phyloP scores from a whole-genome alignment of 2,113 vertebrate species.

The Xiphophorus hellerii region DNA sequence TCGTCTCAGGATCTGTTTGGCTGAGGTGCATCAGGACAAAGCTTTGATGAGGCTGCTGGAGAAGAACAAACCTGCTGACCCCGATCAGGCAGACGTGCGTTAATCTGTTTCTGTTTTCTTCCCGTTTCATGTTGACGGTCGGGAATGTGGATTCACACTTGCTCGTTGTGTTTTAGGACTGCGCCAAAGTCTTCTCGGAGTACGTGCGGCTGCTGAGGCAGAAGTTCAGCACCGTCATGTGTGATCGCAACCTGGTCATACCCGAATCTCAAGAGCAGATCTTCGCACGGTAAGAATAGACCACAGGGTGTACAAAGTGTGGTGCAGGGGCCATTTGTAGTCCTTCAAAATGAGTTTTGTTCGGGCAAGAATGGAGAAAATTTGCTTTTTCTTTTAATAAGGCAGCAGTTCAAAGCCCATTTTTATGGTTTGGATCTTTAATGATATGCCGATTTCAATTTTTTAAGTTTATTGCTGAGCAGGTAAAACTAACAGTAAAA shows the following conservation, averaged over 20 bases:
- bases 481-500: too few relatives aligned
- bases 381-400: too few relatives aligned
- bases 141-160: background rate
- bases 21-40: slow-evolving; percentile 94
- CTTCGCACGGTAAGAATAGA: slow-evolving; percentile 82
- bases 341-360: too few relatives aligned
- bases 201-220: slow-evolving; percentile 87
- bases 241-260: slow-evolving; percentile 75
- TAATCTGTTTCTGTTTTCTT: background rate
- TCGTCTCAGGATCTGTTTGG: slow-evolving; percentile 88
- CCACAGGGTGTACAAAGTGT: background rate
- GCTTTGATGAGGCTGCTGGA: slow-evolving; percentile 84
- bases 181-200: slow-evolving; percentile 86
- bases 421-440: too few relatives aligned
- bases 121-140: background rate
- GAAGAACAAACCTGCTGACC: slow-evolving; percentile 79
- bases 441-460: too few relatives aligned
- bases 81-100: slow-evolving; percentile 84
- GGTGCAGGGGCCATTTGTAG: too few relatives aligned
- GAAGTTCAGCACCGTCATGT: slow-evolving; percentile 88
- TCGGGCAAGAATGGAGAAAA: too few relatives aligned
- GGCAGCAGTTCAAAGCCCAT: too few relatives aligned
- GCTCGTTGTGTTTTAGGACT: slow-evolving; percentile 79
- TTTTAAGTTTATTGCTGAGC: too few relatives aligned
- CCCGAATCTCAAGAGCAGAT: slow-evolving; percentile 89